These are phyloP conservation scores for Holothuria leucospilota DNA, from an alignment of 53 echinoderm and acorn worm species.

Conservation along the genomic window DNA sequence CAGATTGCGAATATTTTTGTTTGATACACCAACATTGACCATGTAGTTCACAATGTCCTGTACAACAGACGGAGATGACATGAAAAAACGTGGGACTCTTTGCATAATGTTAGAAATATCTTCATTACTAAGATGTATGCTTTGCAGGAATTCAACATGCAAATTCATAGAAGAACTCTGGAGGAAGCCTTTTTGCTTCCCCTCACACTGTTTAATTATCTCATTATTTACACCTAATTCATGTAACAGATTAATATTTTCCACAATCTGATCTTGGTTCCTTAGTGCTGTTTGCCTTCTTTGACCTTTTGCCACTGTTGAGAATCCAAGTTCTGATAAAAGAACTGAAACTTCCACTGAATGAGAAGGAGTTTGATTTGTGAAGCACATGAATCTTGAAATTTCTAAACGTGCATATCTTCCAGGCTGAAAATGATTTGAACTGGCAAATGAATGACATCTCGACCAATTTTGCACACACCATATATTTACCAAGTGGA, in stretches of 20 bases:
- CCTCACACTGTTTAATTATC: constrained; percentile 56
- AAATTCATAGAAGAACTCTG: constrained; percentile 18
- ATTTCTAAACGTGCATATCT: too few species aligned
- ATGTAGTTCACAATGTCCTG: constrained; percentile 68
- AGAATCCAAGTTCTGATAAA: too few species aligned
- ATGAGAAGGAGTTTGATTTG: too few species aligned
- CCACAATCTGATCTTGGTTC: background rate
- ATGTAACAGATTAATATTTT: background rate
- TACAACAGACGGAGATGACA: constrained; percentile 58
- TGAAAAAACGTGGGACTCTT: constrained; percentile 78
- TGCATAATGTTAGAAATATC: constrained; percentile 80
- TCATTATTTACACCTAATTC: constrained; percentile 46
- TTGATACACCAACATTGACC: constrained; percentile 67
- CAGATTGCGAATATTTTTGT: constrained; percentile 66
- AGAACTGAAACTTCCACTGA: too few species aligned
- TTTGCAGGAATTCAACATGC: constrained; percentile 65
- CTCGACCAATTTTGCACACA: too few species aligned
- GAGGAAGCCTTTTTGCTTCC: constrained; percentile 16
- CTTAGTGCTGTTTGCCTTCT: too few species aligned
- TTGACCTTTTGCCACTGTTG: too few species aligned
- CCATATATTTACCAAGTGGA: too few species aligned
- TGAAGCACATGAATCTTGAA: too few species aligned
- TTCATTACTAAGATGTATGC: constrained; percentile 48
- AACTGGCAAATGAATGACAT: too few species aligned
- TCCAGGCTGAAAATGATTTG: too few species aligned